A percentile compares a stretch with the other conserved stretches of the same genome.
Evolutionary conservation across 2,888 invertebrate genomes (phyloP).

Genomic region (Leptinotarsa peninsularis): DNA sequence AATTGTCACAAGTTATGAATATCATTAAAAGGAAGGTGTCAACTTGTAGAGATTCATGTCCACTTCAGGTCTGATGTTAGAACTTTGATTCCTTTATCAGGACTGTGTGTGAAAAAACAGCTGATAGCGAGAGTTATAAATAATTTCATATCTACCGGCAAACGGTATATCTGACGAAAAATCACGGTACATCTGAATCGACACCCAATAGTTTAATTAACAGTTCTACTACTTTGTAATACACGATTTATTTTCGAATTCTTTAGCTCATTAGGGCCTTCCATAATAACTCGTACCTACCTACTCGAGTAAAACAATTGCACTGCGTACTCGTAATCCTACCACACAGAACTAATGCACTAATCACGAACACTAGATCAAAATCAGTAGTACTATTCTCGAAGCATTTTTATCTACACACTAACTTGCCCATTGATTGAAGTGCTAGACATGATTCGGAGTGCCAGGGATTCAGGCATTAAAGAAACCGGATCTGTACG

Average conservation of each 20-base stretch:
- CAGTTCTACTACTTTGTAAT: neutral
- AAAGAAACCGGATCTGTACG: conserved; percentile 36
- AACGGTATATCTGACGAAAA: no score
- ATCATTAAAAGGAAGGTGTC: no score
- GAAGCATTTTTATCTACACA: conserved; percentile 9
- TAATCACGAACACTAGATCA: conserved; percentile 1
- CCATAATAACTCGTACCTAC: neutral
- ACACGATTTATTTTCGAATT: neutral
- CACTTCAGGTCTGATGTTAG: no score
- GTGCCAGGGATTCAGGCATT: conserved; percentile 1
- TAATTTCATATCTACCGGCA: no score
- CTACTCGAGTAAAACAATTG: neutral
- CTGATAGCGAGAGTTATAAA: no score
- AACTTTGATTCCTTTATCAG: no score
- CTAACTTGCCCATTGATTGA: neutral
- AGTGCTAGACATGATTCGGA: conserved; percentile 12
- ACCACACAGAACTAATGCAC: no score
- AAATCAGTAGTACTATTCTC: neutral
- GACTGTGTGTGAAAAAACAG: no score
- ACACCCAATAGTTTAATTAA: no score
- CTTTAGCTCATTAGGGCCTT: neutral
- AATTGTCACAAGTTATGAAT: no score
- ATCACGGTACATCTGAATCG: no score
- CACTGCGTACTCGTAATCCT: neutral
- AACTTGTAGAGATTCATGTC: no score